These are phyloP conservation scores for Callithrix jacchus DNA, from an alignment of 2,113 vertebrate genomes.

Conservation along the genomic window DNA sequence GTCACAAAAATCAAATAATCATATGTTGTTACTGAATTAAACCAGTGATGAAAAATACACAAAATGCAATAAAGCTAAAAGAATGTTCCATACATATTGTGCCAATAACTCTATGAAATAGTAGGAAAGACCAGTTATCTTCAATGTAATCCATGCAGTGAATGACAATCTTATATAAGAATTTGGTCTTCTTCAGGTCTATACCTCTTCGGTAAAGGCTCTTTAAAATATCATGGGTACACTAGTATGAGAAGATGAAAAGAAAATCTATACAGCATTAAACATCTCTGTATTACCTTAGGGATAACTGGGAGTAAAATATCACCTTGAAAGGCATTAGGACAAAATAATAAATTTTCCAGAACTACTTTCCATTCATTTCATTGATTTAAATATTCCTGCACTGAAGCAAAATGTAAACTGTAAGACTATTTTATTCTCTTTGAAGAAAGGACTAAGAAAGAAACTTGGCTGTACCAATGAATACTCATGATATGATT, in stretches of 20 bases:
- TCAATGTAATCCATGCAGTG: background rate
- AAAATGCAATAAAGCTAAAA: background rate
- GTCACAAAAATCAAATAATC: background rate
- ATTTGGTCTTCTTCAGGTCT: background rate
- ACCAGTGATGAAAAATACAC: background rate
- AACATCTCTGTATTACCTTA: background rate
- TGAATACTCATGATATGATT: conserved; percentile 14
- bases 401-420: conserved; percentile 51
- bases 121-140: background rate
- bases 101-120: background rate
- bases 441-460: conserved; percentile 23
- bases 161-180: background rate
- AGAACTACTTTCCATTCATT: conserved; percentile 43
- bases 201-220: background rate
- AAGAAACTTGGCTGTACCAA: background rate
- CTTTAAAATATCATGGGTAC: background rate
- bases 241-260: background rate
- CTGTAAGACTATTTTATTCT: conserved; percentile 47
- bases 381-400: conserved; percentile 47
- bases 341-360: conserved; percentile 49
- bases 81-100: background rate
- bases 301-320: conserved; percentile 42
- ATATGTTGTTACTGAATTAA: background rate
- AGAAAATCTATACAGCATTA: conserved; percentile 17
- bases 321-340: conserved; percentile 28